Percentiles rank a stretch among this genome's conserved stretches.
Conservation (phyloP, 2,888 invertebrate species). For the Lydus trimaculatus region DNA sequence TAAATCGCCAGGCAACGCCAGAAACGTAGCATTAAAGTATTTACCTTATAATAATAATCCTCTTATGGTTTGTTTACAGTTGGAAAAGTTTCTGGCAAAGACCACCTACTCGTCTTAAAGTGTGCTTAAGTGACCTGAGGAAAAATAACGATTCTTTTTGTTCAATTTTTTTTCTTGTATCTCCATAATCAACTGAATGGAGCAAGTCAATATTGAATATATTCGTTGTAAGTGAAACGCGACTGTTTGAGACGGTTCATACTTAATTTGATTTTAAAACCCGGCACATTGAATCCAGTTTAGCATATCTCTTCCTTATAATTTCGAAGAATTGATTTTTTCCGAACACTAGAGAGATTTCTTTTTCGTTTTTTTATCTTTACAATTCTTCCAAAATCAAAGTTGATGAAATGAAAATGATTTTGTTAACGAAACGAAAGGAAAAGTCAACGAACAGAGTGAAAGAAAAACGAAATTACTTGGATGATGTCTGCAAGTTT, state of each 20-base stretch:
- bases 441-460: not conserved
- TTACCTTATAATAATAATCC: not conserved
- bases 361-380: not conserved
- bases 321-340: not conserved
- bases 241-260: constrained; percentile 34
- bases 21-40: not conserved
- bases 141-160: too few relatives aligned
- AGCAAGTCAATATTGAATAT: constrained; percentile 37
- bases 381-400: not conserved
- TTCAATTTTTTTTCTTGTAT: constrained; percentile 14
- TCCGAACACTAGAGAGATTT: not conserved
- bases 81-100: not conserved
- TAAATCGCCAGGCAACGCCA: not conserved
- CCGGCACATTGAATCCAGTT: constrained; percentile 26
- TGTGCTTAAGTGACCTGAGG: too few relatives aligned
- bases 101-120: too few relatives aligned
- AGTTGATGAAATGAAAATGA: not conserved
- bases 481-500: not conserved
- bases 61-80: not conserved
- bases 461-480: not conserved
- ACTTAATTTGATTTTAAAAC: constrained; percentile 36
- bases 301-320: constrained; percentile 12
- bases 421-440: not conserved
- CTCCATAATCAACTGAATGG: constrained; percentile 27
- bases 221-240: constrained; percentile 34